These are phyloP conservation scores for Ochropleura leucogaster DNA, from an alignment of 2,888 invertebrate genomes.

Conservation along the genomic window DNA sequence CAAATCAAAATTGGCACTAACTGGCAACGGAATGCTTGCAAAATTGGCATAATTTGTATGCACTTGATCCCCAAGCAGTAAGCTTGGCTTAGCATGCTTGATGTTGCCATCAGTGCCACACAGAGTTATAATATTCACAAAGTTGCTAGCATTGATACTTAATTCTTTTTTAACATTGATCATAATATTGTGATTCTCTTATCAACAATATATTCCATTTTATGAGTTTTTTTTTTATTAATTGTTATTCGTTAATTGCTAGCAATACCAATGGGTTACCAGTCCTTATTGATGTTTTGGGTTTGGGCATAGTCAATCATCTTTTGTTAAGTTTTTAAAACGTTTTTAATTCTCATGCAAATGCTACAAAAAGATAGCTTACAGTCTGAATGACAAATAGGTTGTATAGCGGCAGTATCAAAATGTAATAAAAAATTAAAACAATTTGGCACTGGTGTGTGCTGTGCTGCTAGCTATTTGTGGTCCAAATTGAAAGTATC, in stretches of 20 bases:
- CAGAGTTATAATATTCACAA: conserved; percentile 64
- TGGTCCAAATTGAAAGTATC: conserved; percentile 43
- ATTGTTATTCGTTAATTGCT: conserved; percentile 68
- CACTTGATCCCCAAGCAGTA: conserved; percentile 70
- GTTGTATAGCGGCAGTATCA: conserved; percentile 3
- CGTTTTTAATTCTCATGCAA: background rate
- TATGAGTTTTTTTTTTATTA: conserved; percentile 13
- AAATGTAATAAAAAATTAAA: conserved; percentile 7
- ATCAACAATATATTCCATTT: background rate
- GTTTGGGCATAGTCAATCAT: conserved; percentile 23
- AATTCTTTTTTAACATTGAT: conserved; percentile 5
- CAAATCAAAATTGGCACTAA: conserved; percentile 58
- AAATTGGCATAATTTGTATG: conserved; percentile 55
- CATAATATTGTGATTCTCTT: background rate
- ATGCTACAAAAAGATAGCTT: conserved; percentile 23
- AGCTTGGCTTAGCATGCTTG: conserved; percentile 73
- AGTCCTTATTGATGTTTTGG: conserved; percentile 69
- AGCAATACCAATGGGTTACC: conserved; percentile 81
- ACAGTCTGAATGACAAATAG: conserved; percentile 35
- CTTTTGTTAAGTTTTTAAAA: conserved; percentile 1
- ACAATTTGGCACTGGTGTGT: conserved; percentile 4
- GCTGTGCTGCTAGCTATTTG: conserved; percentile 35
- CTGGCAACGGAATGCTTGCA: conserved; percentile 49
- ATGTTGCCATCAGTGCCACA: conserved; percentile 80
- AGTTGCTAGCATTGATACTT: conserved; percentile 77